These are phyloP conservation scores for Limnodromus scolopaceus DNA, from an alignment of 2,797 vertebrate genomes.

Conservation along the genomic window DNA sequence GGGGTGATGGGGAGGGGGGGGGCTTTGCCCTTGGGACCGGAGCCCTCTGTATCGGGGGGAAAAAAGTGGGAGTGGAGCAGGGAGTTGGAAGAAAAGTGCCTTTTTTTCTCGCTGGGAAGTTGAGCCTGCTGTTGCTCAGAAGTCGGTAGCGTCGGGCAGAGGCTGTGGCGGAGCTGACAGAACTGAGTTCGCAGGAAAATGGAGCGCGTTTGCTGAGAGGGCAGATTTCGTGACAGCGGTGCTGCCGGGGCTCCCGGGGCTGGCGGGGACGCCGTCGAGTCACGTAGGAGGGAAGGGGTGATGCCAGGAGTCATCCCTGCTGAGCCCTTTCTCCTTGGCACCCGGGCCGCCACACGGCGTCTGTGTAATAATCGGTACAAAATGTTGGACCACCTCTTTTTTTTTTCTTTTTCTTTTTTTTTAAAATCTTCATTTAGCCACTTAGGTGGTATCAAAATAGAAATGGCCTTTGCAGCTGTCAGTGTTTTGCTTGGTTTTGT, in stretches of 20 bases:
- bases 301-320: constrained; percentile 27
- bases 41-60: neutral
- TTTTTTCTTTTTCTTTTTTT: too few relatives aligned
- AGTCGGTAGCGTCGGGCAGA: constrained; percentile 5
- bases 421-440: neutral
- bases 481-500: too few relatives aligned
- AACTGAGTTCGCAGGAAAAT: constrained; percentile 41
- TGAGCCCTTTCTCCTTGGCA: constrained; percentile 30
- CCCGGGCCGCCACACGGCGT: neutral
- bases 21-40: neutral
- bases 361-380: constrained; percentile 5
- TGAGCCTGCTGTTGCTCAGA: constrained; percentile 7
- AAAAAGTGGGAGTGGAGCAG: too few relatives aligned
- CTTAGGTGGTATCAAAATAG: neutral
- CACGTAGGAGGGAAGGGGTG: constrained; percentile 27
- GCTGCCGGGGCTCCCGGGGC: constrained; percentile 4
- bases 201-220: constrained; percentile 68
- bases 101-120: neutral
- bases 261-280: constrained; percentile 22
- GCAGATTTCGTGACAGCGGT: constrained; percentile 59
- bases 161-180: constrained; percentile 43
- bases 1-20: too few relatives aligned
- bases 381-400: neutral
- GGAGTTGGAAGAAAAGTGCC: neutral
- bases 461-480: neutral